phyloP scores from a whole-genome alignment of 2,888 invertebrate species.

The Melanostoma scalare region DNA sequence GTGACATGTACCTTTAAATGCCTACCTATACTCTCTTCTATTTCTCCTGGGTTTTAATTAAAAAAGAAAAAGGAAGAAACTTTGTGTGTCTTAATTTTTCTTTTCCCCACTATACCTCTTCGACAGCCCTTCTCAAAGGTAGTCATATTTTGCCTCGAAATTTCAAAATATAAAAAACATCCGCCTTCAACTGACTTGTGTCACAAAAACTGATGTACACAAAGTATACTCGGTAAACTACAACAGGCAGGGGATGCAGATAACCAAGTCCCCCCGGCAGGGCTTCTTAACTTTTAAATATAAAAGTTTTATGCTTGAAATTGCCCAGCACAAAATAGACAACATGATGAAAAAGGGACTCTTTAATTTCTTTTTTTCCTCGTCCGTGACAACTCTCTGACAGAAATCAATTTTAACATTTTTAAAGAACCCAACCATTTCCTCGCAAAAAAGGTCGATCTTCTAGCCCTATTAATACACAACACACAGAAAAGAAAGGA shows the following conservation, averaged over 20 bases:
- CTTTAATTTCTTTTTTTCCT: constrained; percentile 2
- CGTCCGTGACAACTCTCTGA: constrained; percentile 43
- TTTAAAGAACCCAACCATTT: constrained; percentile 3
- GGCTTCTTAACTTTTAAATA: constrained; percentile 22
- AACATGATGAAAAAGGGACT: constrained; percentile 20
- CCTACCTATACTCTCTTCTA: background rate
- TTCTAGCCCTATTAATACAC: background rate
- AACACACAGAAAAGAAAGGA: background rate
- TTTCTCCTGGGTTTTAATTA: too few species aligned
- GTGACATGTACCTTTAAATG: constrained; percentile 1
- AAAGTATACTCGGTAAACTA: background rate
- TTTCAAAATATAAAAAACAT: background rate
- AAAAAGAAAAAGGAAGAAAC: background rate
- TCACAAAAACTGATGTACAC: constrained; percentile 7
- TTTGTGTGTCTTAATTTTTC: constrained; percentile 9
- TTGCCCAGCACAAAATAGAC: constrained; percentile 27
- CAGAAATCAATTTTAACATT: constrained; percentile 58
- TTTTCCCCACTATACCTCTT: too few species aligned
- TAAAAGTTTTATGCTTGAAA: constrained; percentile 20
- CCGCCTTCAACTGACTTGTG: background rate
- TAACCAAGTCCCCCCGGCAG: background rate
- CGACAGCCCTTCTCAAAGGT: background rate
- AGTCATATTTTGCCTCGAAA: background rate
- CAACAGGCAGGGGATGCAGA: background rate
- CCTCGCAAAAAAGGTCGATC: background rate